These are phyloP conservation scores for Thereva nobilitata DNA, from an alignment of 2,888 invertebrate species.

Conservation along the genomic window DNA sequence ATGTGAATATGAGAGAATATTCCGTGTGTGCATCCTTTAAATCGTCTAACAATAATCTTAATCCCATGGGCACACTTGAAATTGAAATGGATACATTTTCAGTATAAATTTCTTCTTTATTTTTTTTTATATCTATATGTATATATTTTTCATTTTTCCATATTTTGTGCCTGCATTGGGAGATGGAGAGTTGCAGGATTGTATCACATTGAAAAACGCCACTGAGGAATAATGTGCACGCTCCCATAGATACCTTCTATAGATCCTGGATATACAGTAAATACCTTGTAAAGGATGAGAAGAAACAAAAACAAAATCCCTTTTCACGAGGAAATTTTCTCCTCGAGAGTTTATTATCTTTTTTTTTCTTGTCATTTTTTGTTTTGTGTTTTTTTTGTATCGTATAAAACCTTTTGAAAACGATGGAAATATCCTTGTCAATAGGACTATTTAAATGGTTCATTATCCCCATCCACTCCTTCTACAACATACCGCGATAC, in stretches of 20 bases:
- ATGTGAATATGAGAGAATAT: conserved; percentile 21
- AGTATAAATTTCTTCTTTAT: conserved; percentile 3
- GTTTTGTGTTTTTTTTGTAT: conserved; percentile 26
- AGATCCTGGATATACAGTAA: conserved; percentile 26
- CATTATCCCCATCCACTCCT: conserved; percentile 29
- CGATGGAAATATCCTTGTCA: conserved; percentile 35
- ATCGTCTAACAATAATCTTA: conserved; percentile 35
- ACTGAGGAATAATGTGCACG: conserved; percentile 22
- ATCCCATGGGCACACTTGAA: conserved; percentile 37
- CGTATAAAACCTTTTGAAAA: conserved; percentile 34
- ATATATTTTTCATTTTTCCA: conserved; percentile 1
- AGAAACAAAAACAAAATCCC: conserved; percentile 33
- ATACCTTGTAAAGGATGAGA: conserved; percentile 29
- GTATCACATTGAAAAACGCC: too few relatives aligned
- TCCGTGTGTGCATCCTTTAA: conserved; percentile 28
- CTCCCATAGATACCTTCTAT: conserved; percentile 28
- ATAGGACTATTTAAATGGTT: conserved; percentile 36
- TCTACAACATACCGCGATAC: too few relatives aligned
- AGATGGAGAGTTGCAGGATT: too few relatives aligned
- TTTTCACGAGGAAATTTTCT: conserved; percentile 1
- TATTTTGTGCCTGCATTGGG: background rate
- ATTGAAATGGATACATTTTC: conserved; percentile 34
- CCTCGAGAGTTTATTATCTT: too few relatives aligned
- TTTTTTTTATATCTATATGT: background rate
- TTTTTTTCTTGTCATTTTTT: too few relatives aligned